phyloP scores from a whole-genome alignment of 1,140 invertebrate genomes.

The Drosophila bifasciata region DNA sequence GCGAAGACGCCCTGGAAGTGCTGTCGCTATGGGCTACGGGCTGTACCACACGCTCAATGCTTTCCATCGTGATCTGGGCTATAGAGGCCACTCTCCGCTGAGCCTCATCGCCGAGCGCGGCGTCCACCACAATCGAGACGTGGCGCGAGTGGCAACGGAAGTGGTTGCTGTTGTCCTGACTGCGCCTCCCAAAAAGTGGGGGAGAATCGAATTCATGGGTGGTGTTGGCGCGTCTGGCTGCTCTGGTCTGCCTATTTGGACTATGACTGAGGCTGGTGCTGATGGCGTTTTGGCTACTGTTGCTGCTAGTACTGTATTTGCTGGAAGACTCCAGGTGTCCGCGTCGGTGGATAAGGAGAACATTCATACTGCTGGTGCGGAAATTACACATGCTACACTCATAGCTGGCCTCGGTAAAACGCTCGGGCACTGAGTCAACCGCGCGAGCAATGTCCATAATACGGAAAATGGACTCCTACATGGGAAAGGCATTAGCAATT shows the following conservation, averaged over 20 bases:
- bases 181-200: background rate
- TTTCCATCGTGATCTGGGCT: slow-evolving; percentile 48
- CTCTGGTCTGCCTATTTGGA: slow-evolving; percentile 14
- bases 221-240: slow-evolving; percentile 42
- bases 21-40: slow-evolving; percentile 3
- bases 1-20: slow-evolving; percentile 4
- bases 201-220: slow-evolving; percentile 16
- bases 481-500: background rate
- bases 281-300: background rate
- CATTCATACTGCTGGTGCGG: slow-evolving; percentile 62
- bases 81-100: slow-evolving; percentile 47
- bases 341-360: slow-evolving; percentile 58
- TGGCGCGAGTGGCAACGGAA: slow-evolving; percentile 61
- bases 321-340: slow-evolving; percentile 41
- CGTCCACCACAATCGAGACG: slow-evolving; percentile 66
- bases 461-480: slow-evolving; percentile 51
- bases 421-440: background rate
- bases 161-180: slow-evolving; percentile 10
- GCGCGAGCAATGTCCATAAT: slow-evolving; percentile 62
- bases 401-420: slow-evolving; percentile 26
- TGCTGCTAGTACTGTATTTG: slow-evolving; percentile 31
- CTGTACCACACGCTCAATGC: slow-evolving; percentile 61
- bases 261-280: slow-evolving; percentile 4
- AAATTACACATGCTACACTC: slow-evolving; percentile 58
- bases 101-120: slow-evolving; percentile 38